These are phyloP conservation scores for Oligia fasciuncula DNA, from an alignment of 2,888 invertebrate genomes.

Conservation along the genomic window DNA sequence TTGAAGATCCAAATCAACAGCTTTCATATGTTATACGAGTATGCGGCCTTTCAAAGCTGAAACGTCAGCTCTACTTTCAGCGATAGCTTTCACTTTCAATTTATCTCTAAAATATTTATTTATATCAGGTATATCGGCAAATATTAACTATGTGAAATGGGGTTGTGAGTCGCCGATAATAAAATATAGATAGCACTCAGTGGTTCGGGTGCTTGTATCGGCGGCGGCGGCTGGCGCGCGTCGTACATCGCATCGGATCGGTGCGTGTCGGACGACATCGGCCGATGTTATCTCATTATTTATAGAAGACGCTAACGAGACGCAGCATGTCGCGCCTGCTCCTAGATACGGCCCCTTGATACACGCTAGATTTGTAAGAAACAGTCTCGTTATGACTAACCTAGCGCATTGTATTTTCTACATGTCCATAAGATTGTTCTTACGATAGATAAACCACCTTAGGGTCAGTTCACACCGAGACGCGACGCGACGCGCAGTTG, in stretches of 20 bases:
- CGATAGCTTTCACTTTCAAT: slow-evolving; percentile 4
- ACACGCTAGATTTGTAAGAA: slow-evolving; percentile 66
- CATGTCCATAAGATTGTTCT: neutral
- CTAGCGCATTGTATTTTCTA: slow-evolving; percentile 14
- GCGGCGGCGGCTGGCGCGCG: slow-evolving; percentile 33
- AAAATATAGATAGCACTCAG: slow-evolving; percentile 48
- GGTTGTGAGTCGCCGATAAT: slow-evolving; percentile 39
- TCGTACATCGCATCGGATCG: slow-evolving; percentile 56
- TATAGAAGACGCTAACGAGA: slow-evolving; percentile 84
- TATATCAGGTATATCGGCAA: slow-evolving; percentile 7
- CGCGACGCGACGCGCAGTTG: too few relatives aligned
- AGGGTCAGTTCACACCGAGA: too few relatives aligned
- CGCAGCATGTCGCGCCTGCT: slow-evolving; percentile 70
- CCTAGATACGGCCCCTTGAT: slow-evolving; percentile 72
- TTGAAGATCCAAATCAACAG: neutral
- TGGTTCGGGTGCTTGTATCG: slow-evolving; percentile 49
- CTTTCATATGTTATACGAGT: neutral
- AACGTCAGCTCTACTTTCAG: neutral
- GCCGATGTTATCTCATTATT: slow-evolving; percentile 82
- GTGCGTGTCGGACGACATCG: slow-evolving; percentile 69
- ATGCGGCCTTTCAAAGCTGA: neutral
- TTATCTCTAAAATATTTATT: neutral
- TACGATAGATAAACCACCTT: neutral
- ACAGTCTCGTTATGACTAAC: slow-evolving; percentile 66
- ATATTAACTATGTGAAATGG: slow-evolving; percentile 31